Evolutionary conservation across 2,888 invertebrate species (phyloP), one percentile per base, ranked within the genome.

Genomic region (Ferrisia virgata): DNA sequence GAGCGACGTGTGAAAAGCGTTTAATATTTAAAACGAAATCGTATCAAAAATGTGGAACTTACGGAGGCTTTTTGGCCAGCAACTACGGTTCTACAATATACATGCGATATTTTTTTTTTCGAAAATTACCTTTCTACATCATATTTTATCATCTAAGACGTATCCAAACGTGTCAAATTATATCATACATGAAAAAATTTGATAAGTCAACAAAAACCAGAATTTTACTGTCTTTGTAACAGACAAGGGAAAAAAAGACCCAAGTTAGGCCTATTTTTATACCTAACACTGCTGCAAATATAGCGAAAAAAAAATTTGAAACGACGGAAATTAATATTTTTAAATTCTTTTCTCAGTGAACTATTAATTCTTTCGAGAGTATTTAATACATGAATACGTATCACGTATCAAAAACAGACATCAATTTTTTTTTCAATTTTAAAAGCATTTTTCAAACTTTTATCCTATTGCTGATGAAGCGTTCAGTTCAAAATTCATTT

Each of bases 11-110:
- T 76, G 36, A 76, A 72, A 33, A 76, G n/a, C 36, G 36, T 76
- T 76, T 76, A 76, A 76, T 76, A 36, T 76, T 76, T 76, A 76
- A 76, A 76, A 76, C 72, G 4, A 76, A 76, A 76, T 76, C 72
- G 36, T 28, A 64, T 64, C 64, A 64, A 64, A 64, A 18, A 11
- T n/a, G 25, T 36, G 36, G 4, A 76, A 36, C 36, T 18, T 13
- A n/a, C n/a, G n/a, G n/a, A n/a, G n/a, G n/a, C 36, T 28, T 76
- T 76, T n/a, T 36, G 18, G 36, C 8, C 36, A 18, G 2, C 18
- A 33, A 33, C 4, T 28, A 5, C 11, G 39, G 39, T 11, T 39
- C 11, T 39, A 11, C 40, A 11, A 9, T 9, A n/a, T 22, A 15
- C 31, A 31, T 31, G 28, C n/a, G 64, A 64, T 33, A n/a, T 72